Evolutionary conservation across 2,797 vertebrate species (phyloP).

Genomic region (Urosaurus nigricauda): DNA sequence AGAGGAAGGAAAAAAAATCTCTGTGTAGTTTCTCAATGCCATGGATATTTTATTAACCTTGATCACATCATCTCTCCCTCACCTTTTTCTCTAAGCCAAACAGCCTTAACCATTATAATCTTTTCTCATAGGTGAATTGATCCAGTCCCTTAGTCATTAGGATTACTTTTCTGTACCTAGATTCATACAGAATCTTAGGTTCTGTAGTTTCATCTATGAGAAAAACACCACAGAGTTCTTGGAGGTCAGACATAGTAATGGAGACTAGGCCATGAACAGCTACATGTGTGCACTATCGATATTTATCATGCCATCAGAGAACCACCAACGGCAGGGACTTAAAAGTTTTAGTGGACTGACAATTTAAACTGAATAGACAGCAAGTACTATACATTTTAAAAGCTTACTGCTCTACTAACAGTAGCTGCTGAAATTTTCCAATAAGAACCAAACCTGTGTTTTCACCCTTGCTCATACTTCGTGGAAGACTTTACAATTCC

Average conservation of each 20-base stretch:
- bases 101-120: too few relatives aligned
- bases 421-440: neutral
- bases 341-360: neutral
- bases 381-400: neutral
- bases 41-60: too few relatives aligned
- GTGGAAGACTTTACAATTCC: slow-evolving; percentile 57
- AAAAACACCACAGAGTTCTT: neutral
- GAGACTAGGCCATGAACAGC: too few relatives aligned
- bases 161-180: neutral
- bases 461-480: slow-evolving; percentile 27
- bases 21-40: too few relatives aligned
- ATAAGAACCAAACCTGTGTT: neutral
- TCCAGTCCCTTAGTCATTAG: too few relatives aligned
- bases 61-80: too few relatives aligned
- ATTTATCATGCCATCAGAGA: neutral
- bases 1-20: too few relatives aligned
- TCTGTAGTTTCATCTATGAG: neutral
- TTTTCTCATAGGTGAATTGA: too few relatives aligned
- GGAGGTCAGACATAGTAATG: too few relatives aligned
- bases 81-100: too few relatives aligned
- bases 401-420: neutral
- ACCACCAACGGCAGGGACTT: neutral
- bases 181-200: neutral
- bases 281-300: too few relatives aligned
- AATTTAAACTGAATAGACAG: too few relatives aligned